Base-by-base conservation (phyloP, 2,797 vertebrate species). In the Megaceryle alcyon region DNA sequence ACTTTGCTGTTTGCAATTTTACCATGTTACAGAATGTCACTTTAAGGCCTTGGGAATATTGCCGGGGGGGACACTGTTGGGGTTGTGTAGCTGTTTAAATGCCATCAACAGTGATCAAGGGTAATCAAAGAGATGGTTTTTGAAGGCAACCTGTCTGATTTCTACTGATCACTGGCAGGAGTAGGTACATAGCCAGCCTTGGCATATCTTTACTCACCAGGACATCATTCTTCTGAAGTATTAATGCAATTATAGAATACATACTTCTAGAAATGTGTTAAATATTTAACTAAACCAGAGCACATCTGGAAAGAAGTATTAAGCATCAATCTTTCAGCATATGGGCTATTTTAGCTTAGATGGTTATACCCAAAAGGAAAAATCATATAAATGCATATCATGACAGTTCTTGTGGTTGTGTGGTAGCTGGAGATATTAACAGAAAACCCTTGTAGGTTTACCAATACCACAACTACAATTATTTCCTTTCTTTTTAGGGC, bases 351-450 rank as follows among this genome's bases (percentile, higher is more conserved):
- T 95, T 88, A 89, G 71, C 43, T 56, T 61, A n/a, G 57, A 86
- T 83, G 61, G 54, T 78, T 92, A 72, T 86, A 82, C 71, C 92
- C 81, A 71, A 92, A 90, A 94, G 85, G 78, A 92, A 94, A 94
- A 93, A 91, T 82, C 53, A 60, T 56, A 85, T 71, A 75, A 70
- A 57, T 61, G 68, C 21, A 1, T 82, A 92, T 90, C 71, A n/a
- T 89, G 95, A 80, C 86, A 75, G 86, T 82, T 82, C 91, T 82
- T 88, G 94, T 63, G 96, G 96, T 95, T 82, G 81, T 86, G 90
- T 88, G 92, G 94, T 96, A 95, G 96, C 94, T 94, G 21, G 53
- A 90, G 86, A 80, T 95, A 87, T 71, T 94, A 95, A 94, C 56
- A 94, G 64, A 92, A 93, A 97, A 77, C 80, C 83, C 91, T 82